phyloP scores from a whole-genome alignment of 1,140 invertebrate species.

The Conopomorpha cramerella region DNA sequence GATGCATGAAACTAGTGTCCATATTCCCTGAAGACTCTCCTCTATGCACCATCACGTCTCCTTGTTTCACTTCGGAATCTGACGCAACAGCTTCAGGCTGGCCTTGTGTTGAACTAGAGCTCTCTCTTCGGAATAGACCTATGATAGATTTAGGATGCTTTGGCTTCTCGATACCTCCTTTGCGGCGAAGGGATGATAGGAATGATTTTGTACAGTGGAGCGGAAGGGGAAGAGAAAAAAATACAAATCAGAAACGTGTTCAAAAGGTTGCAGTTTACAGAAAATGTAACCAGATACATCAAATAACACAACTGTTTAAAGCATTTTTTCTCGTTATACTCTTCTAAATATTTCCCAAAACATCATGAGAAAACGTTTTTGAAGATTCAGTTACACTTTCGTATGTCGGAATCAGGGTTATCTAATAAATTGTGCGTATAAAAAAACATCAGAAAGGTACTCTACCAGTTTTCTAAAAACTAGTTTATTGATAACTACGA shows the following conservation, averaged over 20 bases:
- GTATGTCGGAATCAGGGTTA: too few species aligned
- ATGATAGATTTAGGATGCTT: conserved; percentile 73
- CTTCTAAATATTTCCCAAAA: too few species aligned
- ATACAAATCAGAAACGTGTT: conserved; percentile 27
- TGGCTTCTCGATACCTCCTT: conserved; percentile 73
- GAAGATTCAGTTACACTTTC: too few species aligned
- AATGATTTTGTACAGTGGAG: conserved; percentile 13
- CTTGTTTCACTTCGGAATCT: conserved; percentile 61
- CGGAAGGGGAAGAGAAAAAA: conserved; percentile 24
- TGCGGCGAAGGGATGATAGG: conserved; percentile 13
- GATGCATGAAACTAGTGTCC: conserved; percentile 7
- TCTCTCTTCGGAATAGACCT: conserved; percentile 71
- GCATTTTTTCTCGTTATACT: too few species aligned
- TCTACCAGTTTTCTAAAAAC: too few species aligned
- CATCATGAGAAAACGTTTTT: too few species aligned
- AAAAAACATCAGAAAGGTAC: too few species aligned
- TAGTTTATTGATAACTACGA: too few species aligned
- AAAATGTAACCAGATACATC: too few species aligned
- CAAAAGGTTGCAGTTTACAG: too few species aligned
- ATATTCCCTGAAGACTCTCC: conserved; percentile 30
- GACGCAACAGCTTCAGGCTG: conserved; percentile 34
- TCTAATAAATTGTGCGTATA: too few species aligned
- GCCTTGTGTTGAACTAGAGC: conserved; percentile 63
- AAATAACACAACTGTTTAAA: too few species aligned
- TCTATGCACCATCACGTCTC: conserved; percentile 24